Evolutionary conservation across 2,797 vertebrate genomes (phyloP).

Genomic region (Novumbra hubbsi): DNA sequence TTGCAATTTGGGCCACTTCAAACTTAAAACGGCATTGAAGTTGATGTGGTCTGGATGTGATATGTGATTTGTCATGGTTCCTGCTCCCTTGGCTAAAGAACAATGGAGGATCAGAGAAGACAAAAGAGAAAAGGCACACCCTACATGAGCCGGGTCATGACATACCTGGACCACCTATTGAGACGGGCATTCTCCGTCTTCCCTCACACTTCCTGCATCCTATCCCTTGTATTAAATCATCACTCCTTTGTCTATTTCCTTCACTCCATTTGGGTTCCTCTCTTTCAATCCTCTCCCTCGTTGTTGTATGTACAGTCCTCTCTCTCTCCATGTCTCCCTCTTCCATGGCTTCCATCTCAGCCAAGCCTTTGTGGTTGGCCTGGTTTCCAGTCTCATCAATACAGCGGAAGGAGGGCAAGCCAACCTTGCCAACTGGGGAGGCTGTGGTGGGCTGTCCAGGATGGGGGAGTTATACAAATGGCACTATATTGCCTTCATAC

Average conservation of each 20-base stretch:
- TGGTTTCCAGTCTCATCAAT: constrained; percentile 5
- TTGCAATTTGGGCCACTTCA: no score
- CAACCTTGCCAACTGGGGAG: neutral
- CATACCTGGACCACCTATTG: no score
- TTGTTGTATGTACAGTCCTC: neutral
- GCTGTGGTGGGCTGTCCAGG: neutral
- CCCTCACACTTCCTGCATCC: neutral
- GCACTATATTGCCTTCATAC: neutral
- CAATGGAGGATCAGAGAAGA: no score
- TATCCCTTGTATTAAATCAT: neutral
- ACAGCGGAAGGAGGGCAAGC: neutral
- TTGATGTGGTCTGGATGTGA: no score
- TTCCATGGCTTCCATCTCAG: neutral
- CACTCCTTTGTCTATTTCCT: neutral
- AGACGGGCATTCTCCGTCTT: neutral
- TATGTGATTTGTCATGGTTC: no score
- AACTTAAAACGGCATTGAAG: no score
- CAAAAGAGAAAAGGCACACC: no score
- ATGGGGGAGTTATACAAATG: neutral
- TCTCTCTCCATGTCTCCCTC: neutral
- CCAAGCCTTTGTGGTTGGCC: neutral
- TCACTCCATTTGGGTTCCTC: neutral
- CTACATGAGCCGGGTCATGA: no score
- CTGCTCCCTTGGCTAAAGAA: no score
- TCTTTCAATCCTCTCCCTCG: neutral